Evolutionary conservation across 2,888 invertebrate species (phyloP).

Genomic region (Eubasilissa splendida): DNA sequence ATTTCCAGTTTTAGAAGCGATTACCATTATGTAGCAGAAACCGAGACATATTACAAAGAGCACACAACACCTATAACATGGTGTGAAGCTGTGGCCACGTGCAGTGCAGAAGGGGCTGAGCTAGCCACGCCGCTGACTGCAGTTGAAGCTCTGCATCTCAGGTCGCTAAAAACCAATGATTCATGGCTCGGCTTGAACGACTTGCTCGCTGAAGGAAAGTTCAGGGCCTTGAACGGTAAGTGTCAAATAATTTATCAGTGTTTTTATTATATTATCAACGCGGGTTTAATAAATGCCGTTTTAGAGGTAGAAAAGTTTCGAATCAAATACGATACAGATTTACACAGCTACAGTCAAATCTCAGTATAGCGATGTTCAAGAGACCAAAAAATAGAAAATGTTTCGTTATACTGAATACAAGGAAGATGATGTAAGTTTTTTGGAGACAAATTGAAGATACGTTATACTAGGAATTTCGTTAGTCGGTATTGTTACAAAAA

Average conservation of each 20-base stretch:
- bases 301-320: too few relatives aligned
- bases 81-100: slow-evolving; percentile 37
- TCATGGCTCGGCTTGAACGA: background rate
- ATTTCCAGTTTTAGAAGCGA: slow-evolving; percentile 35
- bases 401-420: too few relatives aligned
- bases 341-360: too few relatives aligned
- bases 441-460: too few relatives aligned
- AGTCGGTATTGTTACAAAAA: too few relatives aligned
- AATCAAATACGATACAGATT: too few relatives aligned
- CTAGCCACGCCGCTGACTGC: slow-evolving; percentile 30
- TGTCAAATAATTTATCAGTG: background rate
- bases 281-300: too few relatives aligned
- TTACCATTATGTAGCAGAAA: slow-evolving; percentile 34
- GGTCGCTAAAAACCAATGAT: background rate
- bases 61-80: slow-evolving; percentile 14
- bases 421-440: too few relatives aligned
- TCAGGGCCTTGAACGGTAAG: background rate
- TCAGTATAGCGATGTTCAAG: too few relatives aligned
- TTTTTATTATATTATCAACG: too few relatives aligned
- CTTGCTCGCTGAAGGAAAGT: background rate
- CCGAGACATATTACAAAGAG: slow-evolving; percentile 38
- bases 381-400: too few relatives aligned
- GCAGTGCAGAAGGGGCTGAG: slow-evolving; percentile 43
- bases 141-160: slow-evolving; percentile 15
- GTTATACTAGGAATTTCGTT: too few relatives aligned